These are phyloP conservation scores for Sciurus vulgaris DNA, from an alignment of 2,797 vertebrate genomes.

Conservation along the genomic window DNA sequence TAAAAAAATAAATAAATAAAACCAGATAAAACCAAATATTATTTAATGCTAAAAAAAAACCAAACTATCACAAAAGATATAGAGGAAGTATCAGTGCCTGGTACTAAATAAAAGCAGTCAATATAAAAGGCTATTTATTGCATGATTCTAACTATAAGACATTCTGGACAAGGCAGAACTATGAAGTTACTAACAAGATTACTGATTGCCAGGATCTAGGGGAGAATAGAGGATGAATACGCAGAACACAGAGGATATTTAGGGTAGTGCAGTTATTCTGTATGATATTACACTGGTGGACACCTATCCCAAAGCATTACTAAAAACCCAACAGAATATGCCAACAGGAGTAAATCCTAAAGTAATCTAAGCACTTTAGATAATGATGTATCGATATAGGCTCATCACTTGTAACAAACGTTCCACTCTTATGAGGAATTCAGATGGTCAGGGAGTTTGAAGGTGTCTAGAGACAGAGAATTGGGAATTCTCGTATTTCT, in stretches of 20 bases:
- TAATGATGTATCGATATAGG: background rate
- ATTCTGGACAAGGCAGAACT: background rate
- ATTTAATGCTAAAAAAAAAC: background rate
- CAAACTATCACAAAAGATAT: background rate
- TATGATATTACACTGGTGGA: background rate
- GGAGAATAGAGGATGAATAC: background rate
- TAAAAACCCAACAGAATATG: background rate
- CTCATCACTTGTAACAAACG: background rate
- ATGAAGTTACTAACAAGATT: background rate
- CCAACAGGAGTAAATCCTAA: background rate
- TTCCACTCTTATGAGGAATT: background rate
- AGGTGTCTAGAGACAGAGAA: fast-evolving
- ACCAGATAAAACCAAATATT: too few relatives aligned
- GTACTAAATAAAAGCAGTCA: background rate
- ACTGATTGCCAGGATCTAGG: background rate
- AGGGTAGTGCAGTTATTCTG: background rate
- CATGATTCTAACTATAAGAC: background rate
- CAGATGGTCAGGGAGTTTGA: background rate
- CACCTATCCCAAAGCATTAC: background rate
- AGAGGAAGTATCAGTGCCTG: background rate
- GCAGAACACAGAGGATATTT: background rate
- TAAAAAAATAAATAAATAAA: background rate
- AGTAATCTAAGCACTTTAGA: background rate
- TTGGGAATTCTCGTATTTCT: fast-evolving
- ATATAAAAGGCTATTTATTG: background rate